Base-by-base conservation (phyloP, 2,797 vertebrate genomes). In the Chaunax sp. region DNA sequence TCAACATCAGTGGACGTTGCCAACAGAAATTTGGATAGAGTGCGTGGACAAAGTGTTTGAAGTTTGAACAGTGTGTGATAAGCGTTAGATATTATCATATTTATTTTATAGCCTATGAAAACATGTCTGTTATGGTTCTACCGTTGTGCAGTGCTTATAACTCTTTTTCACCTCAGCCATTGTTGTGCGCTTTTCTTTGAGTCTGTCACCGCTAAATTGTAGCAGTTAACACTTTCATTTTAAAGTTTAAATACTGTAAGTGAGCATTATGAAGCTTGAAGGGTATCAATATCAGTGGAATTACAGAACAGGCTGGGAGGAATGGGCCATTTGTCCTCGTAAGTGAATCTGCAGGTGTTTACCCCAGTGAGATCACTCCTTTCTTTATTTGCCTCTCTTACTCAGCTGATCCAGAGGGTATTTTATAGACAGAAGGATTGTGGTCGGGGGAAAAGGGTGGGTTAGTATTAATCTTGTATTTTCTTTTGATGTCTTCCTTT, bases 351-450 rank as follows among this genome's bases (percentile, higher is more conserved):
- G 64, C 52, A 54, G 76, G 71, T 28, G 35, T 81, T 70, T 62
- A 64, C 68, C 52, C 47, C 64, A 74, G 64, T 82, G 80, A 90
- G 72, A 69, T 89, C 81, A 89, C 55, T 53, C 26, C 46, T 61
- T 33, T 76, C 33, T 74, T 76, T 68, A 55, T 81, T 51, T 55
- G n/a, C n/a, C n/a, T 52, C 33, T 51, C 26, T 30, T 25, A 30
- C 37, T 68, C 73, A 73, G 72, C 60, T 63, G 71, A 28, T 53
- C 5, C 2, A 28, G 61, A 33, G 70, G 35, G 9, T 16, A 33
- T 64, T 56, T 57, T 10, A 51, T 23, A 57, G 28, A 51, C 38
- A 72, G n/a, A n/a, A n/a, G n/a, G n/a, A n/a, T n/a, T n/a, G n/a
- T n/a, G n/a, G 22, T 30, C 28, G 28, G 28, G 28, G 52, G 6